Base-by-base conservation (phyloP, 2,797 vertebrate genomes). In the Alauda arvensis region DNA sequence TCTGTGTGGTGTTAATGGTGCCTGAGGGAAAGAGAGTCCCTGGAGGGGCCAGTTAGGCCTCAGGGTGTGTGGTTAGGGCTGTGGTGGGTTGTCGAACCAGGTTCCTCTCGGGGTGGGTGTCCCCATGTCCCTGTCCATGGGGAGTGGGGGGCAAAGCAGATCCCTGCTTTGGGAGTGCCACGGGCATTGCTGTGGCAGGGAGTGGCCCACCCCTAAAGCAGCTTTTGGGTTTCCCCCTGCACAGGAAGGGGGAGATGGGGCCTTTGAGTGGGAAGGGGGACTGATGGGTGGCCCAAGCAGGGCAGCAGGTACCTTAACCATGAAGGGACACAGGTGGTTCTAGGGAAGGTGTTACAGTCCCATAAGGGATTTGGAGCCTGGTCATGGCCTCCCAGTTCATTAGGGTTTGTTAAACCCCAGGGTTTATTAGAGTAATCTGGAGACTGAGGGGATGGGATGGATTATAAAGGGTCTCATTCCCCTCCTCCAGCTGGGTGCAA, bases 351-450 rank as follows among this genome's bases (percentile, higher is more conserved):
- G 19, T 31, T 34, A 12, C 6, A 16, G 43, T 14, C 20, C 29
- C 2, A 0, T 24, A 3, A 20, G 37, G 26, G 24, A 7, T 55
- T 55, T 19, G 40, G 29, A 52, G 52, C 31, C 28, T 4, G 1
- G 20, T 42, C 8, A 4, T 19, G 31, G 34, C 42, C 15, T 37
- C 26, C 31, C 12, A 37, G 23, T 56, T 84, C 19, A n/a, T 43
- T 37, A 42, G 15, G 13, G 11, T 34, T 56, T 62, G 37, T 62
- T 77, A 55, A 61, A 55, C 4, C 10, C 12, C 12, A 20, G 29
- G 11, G 20, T 23, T 65, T 51, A 19, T n/a, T 39, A 18, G 13
- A 8, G 19, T 46, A 29, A 28, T 10, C 19, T 77, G 60, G 31
- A 26, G 29, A 4, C 18, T 8, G 37, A 18, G 31, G 40, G 7